Conservation (phyloP, 2,888 invertebrate genomes). For the Acronicta psi region DNA sequence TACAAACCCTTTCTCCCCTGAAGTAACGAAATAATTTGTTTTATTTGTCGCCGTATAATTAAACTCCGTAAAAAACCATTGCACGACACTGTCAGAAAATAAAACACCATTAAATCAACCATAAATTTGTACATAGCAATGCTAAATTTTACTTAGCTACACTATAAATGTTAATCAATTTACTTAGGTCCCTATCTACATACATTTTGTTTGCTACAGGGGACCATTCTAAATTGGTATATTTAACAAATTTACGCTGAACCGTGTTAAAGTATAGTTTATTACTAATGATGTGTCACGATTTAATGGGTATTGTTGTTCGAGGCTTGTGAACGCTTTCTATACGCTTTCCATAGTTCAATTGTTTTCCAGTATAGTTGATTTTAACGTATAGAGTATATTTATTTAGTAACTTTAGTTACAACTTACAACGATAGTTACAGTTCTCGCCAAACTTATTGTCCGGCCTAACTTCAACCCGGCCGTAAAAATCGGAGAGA, state of each 20-base stretch:
- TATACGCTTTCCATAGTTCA: slow-evolving; percentile 84
- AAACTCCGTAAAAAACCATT: too few species aligned
- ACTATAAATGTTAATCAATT: not conserved
- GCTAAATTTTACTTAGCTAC: not conserved
- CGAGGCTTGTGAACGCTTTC: slow-evolving; percentile 77
- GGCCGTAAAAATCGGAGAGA: too few species aligned
- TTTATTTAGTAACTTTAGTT: too few species aligned
- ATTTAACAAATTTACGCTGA: slow-evolving; percentile 20
- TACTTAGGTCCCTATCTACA: not conserved
- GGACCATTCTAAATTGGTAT: slow-evolving; percentile 7
- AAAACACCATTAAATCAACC: not conserved
- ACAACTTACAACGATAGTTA: too few species aligned
- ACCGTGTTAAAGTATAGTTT: slow-evolving; percentile 5
- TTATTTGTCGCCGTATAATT: too few species aligned
- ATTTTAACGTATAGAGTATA: slow-evolving; percentile 43
- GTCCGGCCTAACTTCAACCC: too few species aligned
- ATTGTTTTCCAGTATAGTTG: slow-evolving; percentile 74
- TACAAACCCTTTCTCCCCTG: too few species aligned
- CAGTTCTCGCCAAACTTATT: too few species aligned
- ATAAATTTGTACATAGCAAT: not conserved
- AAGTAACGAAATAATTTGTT: too few species aligned
- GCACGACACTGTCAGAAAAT: too few species aligned
- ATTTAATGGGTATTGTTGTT: slow-evolving; percentile 45
- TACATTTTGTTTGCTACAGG: not conserved
- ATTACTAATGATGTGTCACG: slow-evolving; percentile 43